Percentiles rank a stretch among this genome's conserved stretches.
Evolutionary conservation across 37 sponge, comb jelly and placozoan species (phyloP).

Genomic region (Agelas oroides): DNA sequence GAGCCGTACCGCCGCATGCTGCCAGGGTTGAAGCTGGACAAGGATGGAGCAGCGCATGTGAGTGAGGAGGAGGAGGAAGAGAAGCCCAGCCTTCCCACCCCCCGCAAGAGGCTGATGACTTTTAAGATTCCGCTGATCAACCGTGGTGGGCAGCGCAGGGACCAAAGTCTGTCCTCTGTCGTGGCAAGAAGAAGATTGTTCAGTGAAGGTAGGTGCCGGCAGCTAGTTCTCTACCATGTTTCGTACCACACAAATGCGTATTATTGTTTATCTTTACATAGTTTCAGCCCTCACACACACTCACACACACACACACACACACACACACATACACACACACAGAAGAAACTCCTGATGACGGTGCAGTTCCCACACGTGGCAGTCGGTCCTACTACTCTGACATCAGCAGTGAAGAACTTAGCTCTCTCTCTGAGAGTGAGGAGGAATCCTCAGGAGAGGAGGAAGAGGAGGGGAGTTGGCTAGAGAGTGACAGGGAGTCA

Average conservation of each 20-base stretch:
- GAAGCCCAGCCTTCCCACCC: constrained; percentile 27
- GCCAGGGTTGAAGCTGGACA: constrained; percentile 37
- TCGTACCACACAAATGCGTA: too few species aligned
- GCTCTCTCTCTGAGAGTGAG: constrained; percentile 18
- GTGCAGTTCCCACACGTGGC: too few species aligned
- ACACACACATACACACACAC: constrained; percentile 24
- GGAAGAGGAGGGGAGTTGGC: constrained; percentile 7
- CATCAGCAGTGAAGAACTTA: constrained; percentile 54
- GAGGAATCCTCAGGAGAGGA: not conserved
- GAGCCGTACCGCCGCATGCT: constrained; percentile 78
- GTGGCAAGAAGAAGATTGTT: constrained; percentile 39
- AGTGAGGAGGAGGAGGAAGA: constrained; percentile 37
- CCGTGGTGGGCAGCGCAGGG: constrained; percentile 32
- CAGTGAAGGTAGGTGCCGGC: constrained; percentile 34
- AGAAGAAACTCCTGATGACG: too few species aligned
- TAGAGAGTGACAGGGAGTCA: not conserved
- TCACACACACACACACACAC: constrained; percentile 55
- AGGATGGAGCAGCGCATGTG: not conserved
- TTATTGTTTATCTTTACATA: too few species aligned
- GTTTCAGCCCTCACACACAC: constrained; percentile 43
- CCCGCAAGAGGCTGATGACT: constrained; percentile 72
- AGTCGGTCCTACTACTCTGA: constrained; percentile 2
- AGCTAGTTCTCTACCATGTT: constrained; percentile 1
- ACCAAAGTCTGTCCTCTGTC: constrained; percentile 14
- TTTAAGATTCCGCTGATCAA: constrained; percentile 80